Evolutionary conservation across 92 coral and sea anemone genomes (phyloP), one percentile per base, ranked within the genome.

Genomic region (Porites lobata): DNA sequence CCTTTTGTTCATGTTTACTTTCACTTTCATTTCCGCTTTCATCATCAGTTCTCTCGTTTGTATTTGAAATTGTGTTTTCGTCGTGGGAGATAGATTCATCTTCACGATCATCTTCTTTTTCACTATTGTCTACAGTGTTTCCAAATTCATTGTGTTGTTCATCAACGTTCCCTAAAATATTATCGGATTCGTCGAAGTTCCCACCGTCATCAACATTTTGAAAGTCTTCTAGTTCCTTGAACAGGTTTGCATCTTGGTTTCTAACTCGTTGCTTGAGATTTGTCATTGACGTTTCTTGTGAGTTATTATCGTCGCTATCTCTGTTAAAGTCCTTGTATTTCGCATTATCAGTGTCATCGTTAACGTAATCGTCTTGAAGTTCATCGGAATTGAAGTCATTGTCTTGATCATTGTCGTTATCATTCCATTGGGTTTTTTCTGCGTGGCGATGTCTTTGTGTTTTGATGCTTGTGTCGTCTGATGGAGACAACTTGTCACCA

Each of bases 201-300:
- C 24, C 26, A 50, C 17, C 63, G 81, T 75, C 61, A 51, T 84
- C 87, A 14, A 22, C 24, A 29, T 84, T 62, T 50, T 19, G 72
- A 66, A 61, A 84, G 75, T 52, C 72, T 13, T 73, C 87, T 9
- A 84, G 9, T 65, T 84, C 87, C 15, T 61, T 61, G 80, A 57
- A 62, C 9, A 84, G 58, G 17, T 47, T 84, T 50, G 87, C 80
- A 53, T 84, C 87, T 13, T 84, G 87, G 51, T 62, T 61, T 9
- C 47, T 24, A 8, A 84, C 65, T 62, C 54, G 73, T 50, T 24
- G 9, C 62, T 84, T 74, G 22, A 84, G 80, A 62, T 63, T 73
- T 17, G 50, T 84, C 29, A 50, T 26, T 50, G 87, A 32, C 22
- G 80, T 72, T 62, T 18, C 72, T 9, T 58, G 56, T 10, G 68